Conservation (phyloP, 2,797 vertebrate species). For the Percopsis omiscomaycus region DNA sequence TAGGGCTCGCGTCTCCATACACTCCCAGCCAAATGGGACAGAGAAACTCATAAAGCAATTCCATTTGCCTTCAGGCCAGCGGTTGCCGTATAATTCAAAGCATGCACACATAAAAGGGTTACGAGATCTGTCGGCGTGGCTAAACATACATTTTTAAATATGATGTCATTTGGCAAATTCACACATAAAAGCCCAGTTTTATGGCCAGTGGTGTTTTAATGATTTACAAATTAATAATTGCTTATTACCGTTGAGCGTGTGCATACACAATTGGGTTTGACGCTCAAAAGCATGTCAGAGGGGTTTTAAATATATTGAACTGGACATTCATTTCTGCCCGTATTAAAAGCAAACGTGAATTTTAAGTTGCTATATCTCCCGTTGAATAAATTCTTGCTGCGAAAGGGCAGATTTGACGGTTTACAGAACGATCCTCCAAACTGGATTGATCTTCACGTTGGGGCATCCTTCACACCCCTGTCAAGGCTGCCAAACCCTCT, state of each 20-base stretch:
- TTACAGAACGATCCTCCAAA: constrained; percentile 60
- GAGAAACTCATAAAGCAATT: constrained; percentile 35
- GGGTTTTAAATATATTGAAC: constrained; percentile 11
- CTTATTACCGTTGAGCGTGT: background rate
- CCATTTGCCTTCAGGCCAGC: constrained; percentile 39
- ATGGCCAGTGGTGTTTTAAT: constrained; percentile 11
- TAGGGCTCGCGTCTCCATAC: background rate
- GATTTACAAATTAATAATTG: constrained; percentile 4
- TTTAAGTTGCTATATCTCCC: constrained; percentile 36
- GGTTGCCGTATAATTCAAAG: constrained; percentile 29
- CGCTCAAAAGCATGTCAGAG: constrained; percentile 8
- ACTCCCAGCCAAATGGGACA: constrained; percentile 32
- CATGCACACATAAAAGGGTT: constrained; percentile 15
- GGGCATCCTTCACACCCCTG: constrained; percentile 68
- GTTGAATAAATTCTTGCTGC: constrained; percentile 59
- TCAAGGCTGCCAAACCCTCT: constrained; percentile 69
- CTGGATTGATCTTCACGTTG: constrained; percentile 71
- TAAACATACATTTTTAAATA: constrained; percentile 29
- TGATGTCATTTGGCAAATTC: constrained; percentile 19
- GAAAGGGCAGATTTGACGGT: constrained; percentile 74
- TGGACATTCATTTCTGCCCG: constrained; percentile 43
- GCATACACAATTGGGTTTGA: constrained; percentile 12
- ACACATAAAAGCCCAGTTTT: constrained; percentile 10
- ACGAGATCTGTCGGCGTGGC: constrained; percentile 11
- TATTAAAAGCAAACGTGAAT: constrained; percentile 60